These are phyloP conservation scores for Nothoprocta perdicaria DNA, from an alignment of 2,113 vertebrate genomes.

Conservation along the genomic window DNA sequence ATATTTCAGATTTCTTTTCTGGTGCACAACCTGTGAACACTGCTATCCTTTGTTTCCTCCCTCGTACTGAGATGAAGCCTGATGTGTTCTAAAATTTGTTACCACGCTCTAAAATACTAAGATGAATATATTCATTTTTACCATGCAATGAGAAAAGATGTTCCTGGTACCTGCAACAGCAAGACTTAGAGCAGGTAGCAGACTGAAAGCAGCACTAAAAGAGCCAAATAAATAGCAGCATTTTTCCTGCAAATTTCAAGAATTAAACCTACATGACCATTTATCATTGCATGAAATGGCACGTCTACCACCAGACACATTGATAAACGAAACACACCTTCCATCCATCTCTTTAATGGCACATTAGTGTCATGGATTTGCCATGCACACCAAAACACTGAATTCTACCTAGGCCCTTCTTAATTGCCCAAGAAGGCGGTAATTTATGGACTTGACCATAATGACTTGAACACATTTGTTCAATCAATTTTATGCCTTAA, in stretches of 20 bases:
- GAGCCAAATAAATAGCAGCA: slow-evolving; percentile 26
- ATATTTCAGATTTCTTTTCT: neutral
- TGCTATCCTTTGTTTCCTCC: neutral
- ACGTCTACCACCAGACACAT: slow-evolving; percentile 36
- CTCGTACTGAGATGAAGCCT: neutral
- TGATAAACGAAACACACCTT: slow-evolving; percentile 59
- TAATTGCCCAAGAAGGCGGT: slow-evolving; percentile 71
- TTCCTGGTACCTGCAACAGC: neutral
- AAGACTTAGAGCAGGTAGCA: neutral
- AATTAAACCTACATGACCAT: slow-evolving; percentile 26
- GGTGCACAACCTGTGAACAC: neutral
- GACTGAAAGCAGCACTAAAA: slow-evolving; percentile 3
- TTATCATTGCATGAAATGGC: slow-evolving; percentile 62
- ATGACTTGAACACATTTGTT: slow-evolving; percentile 56
- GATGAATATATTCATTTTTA: neutral
- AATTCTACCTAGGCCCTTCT: slow-evolving; percentile 68
- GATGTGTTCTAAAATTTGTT: neutral
- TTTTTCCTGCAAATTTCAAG: slow-evolving; percentile 46
- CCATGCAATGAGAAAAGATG: neutral
- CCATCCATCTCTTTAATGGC: slow-evolving; percentile 79
- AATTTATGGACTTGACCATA: slow-evolving; percentile 73
- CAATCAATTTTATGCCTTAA: slow-evolving; percentile 63
- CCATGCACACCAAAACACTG: slow-evolving; percentile 70
- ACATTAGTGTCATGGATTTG: slow-evolving; percentile 75
- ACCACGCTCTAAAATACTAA: neutral